Conservation (phyloP, 2,797 vertebrate genomes). For the Nannoperca australis region DNA sequence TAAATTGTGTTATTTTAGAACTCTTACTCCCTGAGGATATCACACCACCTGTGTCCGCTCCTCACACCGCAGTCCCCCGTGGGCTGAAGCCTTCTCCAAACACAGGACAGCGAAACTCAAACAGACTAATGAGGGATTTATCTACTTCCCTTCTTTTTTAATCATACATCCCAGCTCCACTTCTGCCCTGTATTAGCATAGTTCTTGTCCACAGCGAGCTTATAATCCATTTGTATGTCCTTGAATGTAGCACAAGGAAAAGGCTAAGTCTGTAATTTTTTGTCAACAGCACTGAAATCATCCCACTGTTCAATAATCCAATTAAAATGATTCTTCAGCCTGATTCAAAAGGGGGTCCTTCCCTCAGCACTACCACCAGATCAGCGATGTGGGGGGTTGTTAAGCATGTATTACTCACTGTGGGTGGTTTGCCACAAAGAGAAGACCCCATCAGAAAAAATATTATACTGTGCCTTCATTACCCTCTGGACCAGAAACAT, state of each 20-base stretch:
- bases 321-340: constrained; percentile 75
- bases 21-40: constrained; percentile 62
- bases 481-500: constrained; percentile 61
- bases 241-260: constrained; percentile 73
- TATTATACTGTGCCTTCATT: constrained; percentile 65
- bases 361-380: constrained; percentile 43
- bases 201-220: constrained; percentile 72
- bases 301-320: constrained; percentile 74
- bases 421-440: constrained; percentile 71
- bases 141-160: constrained; percentile 65
- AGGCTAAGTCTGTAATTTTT: constrained; percentile 61
- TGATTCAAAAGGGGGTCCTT: constrained; percentile 63
- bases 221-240: constrained; percentile 78
- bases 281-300: constrained; percentile 59
- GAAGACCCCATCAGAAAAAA: constrained; percentile 66
- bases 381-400: constrained; percentile 70
- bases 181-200: constrained; percentile 74
- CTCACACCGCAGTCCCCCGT: constrained; percentile 60
- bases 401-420: constrained; percentile 69
- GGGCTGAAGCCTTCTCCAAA: constrained; percentile 74
- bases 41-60: constrained; percentile 66
- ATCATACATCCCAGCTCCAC: constrained; percentile 56
- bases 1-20: constrained; percentile 65
- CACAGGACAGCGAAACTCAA: constrained; percentile 71
- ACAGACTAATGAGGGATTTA: constrained; percentile 81